Evolutionary conservation across 2,888 invertebrate genomes (phyloP), one percentile per base, ranked within the genome.

Genomic region (Leucoma salicis): DNA sequence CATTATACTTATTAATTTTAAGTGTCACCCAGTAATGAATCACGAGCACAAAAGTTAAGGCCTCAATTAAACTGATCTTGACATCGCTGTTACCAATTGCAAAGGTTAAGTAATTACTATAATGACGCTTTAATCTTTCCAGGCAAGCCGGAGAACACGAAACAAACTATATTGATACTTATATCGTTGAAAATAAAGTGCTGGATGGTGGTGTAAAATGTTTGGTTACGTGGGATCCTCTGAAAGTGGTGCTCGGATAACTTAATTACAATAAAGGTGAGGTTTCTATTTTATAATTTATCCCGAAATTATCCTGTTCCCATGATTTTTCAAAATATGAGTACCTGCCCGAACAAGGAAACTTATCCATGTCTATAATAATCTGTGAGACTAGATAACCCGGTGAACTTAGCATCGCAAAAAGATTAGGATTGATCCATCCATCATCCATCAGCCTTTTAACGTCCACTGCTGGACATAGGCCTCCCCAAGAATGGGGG

Each of bases 251-350:
- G 52, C 55, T 48, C 56, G 63, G 58, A 63, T 68, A 49, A 70
- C 75, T 64, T 76, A 63, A 70, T 65, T 33, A 25, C 42, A 62
- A 53, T 50, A 60, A 74, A 74, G 74, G 76, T 76, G 50, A 74
- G 63, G 21, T 66, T 69, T 28, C 56, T 44, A 49, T 31, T 14
- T 49, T 45, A 46, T 52, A 55, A 53, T 37, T 43, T 48, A n/a
- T 49, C n/a, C n/a, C n/a, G n/a, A n/a, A n/a, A n/a, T n/a, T n/a
- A n/a, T n/a, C n/a, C n/a, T n/a, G n/a, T n/a, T n/a, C n/a, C n/a
- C n/a, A n/a, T n/a, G n/a, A n/a, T n/a, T n/a, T n/a, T n/a, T n/a
- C n/a, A n/a, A n/a, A n/a, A n/a, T n/a, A n/a, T n/a, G n/a, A n/a
- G n/a, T n/a, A n/a, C n/a, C n/a, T n/a, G n/a, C n/a, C n/a, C n/a